Percentiles rank a stretch among this genome's conserved stretches.
phyloP scores from a whole-genome alignment of 2,888 invertebrate genomes.

The Alentia gelatinosa region DNA sequence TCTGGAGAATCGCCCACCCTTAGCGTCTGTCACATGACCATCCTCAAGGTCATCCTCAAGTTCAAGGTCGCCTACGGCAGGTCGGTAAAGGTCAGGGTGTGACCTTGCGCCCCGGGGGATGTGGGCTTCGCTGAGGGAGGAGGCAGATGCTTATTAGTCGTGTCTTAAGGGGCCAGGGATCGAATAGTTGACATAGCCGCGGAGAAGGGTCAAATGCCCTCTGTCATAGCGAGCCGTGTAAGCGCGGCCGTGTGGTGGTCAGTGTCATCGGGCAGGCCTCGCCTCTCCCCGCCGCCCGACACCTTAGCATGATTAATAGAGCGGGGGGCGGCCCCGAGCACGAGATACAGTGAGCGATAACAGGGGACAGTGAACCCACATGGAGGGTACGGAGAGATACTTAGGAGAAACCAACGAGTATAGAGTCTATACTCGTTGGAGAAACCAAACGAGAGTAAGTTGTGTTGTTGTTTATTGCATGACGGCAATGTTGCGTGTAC shows the following conservation, averaged over 20 bases:
- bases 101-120: neutral
- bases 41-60: neutral
- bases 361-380: neutral
- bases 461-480: too few relatives aligned
- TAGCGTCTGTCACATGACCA: too few relatives aligned
- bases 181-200: neutral
- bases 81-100: neutral
- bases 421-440: too few relatives aligned
- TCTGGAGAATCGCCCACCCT: too few relatives aligned
- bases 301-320: slow-evolving; percentile 1
- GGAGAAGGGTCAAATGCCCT: neutral
- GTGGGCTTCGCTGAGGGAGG: neutral
- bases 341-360: neutral
- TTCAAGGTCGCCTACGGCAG: neutral
- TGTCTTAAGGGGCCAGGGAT: neutral
- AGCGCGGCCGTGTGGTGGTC: neutral
- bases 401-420: too few relatives aligned
- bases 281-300: neutral
- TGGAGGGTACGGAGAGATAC: too few relatives aligned
- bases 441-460: too few relatives aligned
- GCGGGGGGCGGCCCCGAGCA: neutral
- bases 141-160: neutral
- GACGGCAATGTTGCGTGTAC: too few relatives aligned
- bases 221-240: neutral
- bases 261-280: neutral